These are phyloP conservation scores for Platyrinchus mystaceus DNA, from an alignment of 2,797 vertebrate genomes.

Conservation along the genomic window DNA sequence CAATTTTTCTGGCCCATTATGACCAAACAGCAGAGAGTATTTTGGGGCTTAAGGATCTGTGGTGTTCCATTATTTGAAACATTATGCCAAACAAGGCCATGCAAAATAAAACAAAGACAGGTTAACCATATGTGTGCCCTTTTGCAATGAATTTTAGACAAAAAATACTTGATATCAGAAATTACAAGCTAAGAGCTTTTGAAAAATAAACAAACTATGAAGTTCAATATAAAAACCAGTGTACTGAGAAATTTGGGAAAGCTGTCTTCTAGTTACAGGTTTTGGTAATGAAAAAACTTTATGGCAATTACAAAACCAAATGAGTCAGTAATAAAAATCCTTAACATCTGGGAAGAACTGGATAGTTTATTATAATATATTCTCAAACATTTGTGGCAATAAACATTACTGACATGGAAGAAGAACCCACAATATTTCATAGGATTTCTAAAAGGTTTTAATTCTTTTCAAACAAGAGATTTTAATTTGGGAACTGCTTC, in stretches of 20 bases:
- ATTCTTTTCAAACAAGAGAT: slow-evolving; percentile 10
- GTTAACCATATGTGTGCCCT: background rate
- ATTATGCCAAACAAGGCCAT: background rate
- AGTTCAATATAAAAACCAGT: background rate
- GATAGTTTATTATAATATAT: background rate
- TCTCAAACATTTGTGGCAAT: background rate
- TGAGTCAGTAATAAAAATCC: slow-evolving; percentile 39
- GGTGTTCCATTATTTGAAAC: background rate
- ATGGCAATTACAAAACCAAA: slow-evolving; percentile 22
- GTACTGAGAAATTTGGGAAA: slow-evolving; percentile 1
- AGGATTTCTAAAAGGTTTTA: slow-evolving; percentile 12
- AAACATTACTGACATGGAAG: background rate
- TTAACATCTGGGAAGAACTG: slow-evolving; percentile 18
- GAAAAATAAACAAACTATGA: slow-evolving; percentile 1
- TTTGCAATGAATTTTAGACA: background rate
- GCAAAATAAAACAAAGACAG: background rate
- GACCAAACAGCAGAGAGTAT: background rate
- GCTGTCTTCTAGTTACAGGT: background rate
- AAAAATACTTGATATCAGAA: background rate
- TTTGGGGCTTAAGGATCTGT: background rate
- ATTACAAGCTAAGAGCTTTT: background rate
- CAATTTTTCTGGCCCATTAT: background rate
- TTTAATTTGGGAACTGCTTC: background rate
- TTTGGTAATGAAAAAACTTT: slow-evolving; percentile 29
- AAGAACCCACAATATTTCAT: background rate